phyloP scores from a whole-genome alignment of 2,797 vertebrate species.

The Sebastes iracundus region DNA sequence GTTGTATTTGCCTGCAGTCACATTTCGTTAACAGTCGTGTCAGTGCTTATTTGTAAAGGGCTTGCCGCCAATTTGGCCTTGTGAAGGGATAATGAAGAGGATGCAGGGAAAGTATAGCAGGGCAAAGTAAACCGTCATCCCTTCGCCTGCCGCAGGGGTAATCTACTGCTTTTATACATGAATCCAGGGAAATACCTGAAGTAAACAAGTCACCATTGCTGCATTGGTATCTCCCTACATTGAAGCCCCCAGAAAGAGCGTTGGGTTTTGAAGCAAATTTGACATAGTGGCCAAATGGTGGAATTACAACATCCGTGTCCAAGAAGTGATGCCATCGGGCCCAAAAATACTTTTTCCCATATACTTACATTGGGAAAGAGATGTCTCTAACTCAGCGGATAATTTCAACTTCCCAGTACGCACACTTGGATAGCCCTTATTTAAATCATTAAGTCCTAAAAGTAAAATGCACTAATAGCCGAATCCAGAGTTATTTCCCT shows the following conservation, averaged over 20 bases:
- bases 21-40: slow-evolving; percentile 42
- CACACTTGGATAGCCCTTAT: no score
- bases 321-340: background rate
- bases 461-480: background rate
- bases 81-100: slow-evolving; percentile 45
- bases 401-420: background rate
- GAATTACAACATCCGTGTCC: background rate
- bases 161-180: slow-evolving; percentile 1
- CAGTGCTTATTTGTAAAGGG: slow-evolving; percentile 38
- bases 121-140: slow-evolving; percentile 26
- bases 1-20: slow-evolving; percentile 36
- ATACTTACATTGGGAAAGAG: background rate
- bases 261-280: background rate
- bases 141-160: background rate
- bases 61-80: slow-evolving; percentile 40
- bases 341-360: background rate
- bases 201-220: background rate
- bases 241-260: background rate
- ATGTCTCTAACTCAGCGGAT: background rate
- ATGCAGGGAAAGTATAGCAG: slow-evolving; percentile 19
- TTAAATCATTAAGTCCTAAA: background rate
- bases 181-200: background rate
- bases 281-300: background rate
- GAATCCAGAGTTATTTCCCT: background rate
- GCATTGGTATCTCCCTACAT: background rate